Evolutionary conservation across 2,113 vertebrate genomes (phyloP).

Genomic region (Accipiter virgatus): DNA sequence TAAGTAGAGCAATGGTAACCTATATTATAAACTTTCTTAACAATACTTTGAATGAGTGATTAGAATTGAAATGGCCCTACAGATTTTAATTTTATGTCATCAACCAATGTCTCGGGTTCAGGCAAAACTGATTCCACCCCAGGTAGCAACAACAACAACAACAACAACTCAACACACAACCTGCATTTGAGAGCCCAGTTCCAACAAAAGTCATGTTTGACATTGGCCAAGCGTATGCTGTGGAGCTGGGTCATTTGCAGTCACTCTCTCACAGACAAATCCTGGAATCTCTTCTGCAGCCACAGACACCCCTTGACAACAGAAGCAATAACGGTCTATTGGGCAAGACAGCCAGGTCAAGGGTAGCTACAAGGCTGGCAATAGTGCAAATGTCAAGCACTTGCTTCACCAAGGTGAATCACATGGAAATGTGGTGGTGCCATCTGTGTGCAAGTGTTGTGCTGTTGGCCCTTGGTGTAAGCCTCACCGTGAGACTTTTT

Average conservation of each 20-base stretch:
- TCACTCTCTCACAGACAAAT: background rate
- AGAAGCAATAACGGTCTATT: background rate
- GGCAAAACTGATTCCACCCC: background rate
- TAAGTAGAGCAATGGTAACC: background rate
- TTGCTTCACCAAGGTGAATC: background rate
- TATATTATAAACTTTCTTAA: background rate
- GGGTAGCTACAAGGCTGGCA: background rate
- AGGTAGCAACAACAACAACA: background rate
- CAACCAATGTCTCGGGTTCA: background rate
- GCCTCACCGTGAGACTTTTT: background rate
- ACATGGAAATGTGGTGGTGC: rapidly evolving
- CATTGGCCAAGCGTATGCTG: background rate
- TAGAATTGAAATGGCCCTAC: background rate
- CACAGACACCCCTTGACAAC: background rate
- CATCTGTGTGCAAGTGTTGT: background rate
- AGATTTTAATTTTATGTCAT: background rate
- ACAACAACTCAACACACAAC: background rate
- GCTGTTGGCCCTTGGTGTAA: background rate
- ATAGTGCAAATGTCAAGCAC: background rate
- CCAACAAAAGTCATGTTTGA: background rate
- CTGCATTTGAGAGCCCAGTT: background rate
- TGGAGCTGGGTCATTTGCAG: background rate
- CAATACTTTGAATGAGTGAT: background rate
- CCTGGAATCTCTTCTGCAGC: background rate
- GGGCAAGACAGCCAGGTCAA: background rate